Evolutionary conservation across 2,113 vertebrate genomes (phyloP).

Genomic region (Carollia perspicillata): DNA sequence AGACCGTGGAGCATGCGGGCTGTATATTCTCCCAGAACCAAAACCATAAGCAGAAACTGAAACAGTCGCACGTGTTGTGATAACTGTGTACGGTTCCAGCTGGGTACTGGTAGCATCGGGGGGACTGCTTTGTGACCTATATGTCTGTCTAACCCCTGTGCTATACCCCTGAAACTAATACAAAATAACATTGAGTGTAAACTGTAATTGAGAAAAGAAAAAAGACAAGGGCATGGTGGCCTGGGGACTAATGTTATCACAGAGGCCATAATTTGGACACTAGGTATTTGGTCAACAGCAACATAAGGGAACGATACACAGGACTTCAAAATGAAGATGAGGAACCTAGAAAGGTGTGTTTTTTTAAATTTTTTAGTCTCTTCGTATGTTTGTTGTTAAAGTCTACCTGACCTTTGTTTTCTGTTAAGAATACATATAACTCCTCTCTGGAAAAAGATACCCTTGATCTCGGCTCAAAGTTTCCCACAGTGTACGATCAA

Average conservation of each 20-base stretch:
- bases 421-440: background rate
- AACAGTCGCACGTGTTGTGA: background rate
- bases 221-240: background rate
- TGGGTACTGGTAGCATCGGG: background rate
- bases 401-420: background rate
- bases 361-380: background rate
- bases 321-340: background rate
- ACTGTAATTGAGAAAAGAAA: background rate
- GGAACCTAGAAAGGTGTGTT: background rate
- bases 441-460: background rate
- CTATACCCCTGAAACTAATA: background rate
- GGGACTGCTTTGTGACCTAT: background rate
- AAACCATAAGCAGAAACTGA: background rate
- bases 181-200: background rate
- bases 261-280: accelerated
- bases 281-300: background rate
- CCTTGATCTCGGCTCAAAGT: background rate
- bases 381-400: background rate
- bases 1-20: accelerated
- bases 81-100: background rate
- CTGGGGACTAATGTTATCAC: background rate
- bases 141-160: background rate
- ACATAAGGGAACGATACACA: accelerated
- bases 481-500: slow-evolving; percentile 32
- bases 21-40: background rate